phyloP scores from a whole-genome alignment of 2,113 vertebrate genomes.

The Clarias batrachus region DNA sequence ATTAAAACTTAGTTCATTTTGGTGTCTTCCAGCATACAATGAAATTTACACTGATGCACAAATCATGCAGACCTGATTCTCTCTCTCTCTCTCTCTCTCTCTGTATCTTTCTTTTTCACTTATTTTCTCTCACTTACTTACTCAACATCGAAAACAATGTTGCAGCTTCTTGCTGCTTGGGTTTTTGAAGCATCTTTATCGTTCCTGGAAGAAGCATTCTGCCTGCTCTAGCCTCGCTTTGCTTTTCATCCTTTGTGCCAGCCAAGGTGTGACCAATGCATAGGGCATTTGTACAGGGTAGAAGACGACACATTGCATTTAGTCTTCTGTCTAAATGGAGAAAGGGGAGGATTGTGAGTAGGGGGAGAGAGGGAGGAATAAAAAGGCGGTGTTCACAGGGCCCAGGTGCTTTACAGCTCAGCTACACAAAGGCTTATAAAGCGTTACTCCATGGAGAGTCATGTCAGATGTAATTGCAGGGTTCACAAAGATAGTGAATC shows the following conservation, averaged over 20 bases:
- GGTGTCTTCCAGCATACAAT: slow-evolving; percentile 41
- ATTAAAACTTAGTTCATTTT: slow-evolving; percentile 48
- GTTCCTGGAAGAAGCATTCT: slow-evolving; percentile 71
- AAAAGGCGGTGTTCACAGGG: slow-evolving; percentile 74
- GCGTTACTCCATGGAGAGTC: slow-evolving; percentile 76
- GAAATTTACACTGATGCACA: slow-evolving; percentile 49
- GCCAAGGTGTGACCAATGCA: slow-evolving; percentile 80
- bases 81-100: slow-evolving; percentile 45
- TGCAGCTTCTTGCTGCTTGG: slow-evolving; percentile 62
- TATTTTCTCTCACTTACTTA: slow-evolving; percentile 50
- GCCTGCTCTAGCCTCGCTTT: slow-evolving; percentile 70
- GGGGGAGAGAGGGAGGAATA: slow-evolving; percentile 54
- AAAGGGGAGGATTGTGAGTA: slow-evolving; percentile 55
- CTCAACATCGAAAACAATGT: slow-evolving; percentile 39
- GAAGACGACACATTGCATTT: slow-evolving; percentile 75
- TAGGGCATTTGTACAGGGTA: slow-evolving; percentile 70
- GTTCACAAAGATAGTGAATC: slow-evolving; percentile 71
- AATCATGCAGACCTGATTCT: slow-evolving; percentile 47
- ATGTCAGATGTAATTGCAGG: slow-evolving; percentile 78
- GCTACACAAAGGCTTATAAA: slow-evolving; percentile 73
- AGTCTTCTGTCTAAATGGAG: slow-evolving; percentile 67
- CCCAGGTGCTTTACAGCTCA: slow-evolving; percentile 69
- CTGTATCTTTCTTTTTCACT: slow-evolving; percentile 41
- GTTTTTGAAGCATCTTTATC: slow-evolving; percentile 79
- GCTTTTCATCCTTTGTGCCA: slow-evolving; percentile 78